Evolutionary conservation across 1,140 invertebrate species (phyloP), one percentile per base, ranked within the genome.

Genomic region (Colletes gigas): DNA sequence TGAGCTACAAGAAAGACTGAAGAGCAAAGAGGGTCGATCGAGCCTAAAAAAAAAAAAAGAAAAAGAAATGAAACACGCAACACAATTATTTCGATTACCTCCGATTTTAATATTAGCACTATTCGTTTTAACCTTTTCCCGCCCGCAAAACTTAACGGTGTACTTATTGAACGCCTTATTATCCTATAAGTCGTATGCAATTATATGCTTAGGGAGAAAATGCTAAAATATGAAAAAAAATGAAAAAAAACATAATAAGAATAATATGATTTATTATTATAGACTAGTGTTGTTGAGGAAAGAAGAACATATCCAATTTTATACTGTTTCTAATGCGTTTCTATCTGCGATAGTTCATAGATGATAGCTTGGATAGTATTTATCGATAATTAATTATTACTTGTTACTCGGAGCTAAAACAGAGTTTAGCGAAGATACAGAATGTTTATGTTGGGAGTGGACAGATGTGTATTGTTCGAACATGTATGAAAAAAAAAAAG

Each of bases 291-390:
- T 76, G 65, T 82, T 80, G 71, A 72, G 52, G 44, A 74, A 57
- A 83, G 72, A 54, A 68, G 21, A 84, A 89, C 77, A 87, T 91
- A 88, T 90, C 92, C 90, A 92, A 50, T 93, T 93, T 93, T 93
- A 91, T 93, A 93, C 93, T 78, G 80, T 93, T 93, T 92, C 88
- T 93, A 92, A 93, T 88, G 83, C 86, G 84, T 92, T 93, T 93
- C 89, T 92, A 92, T 89, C 86, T 89, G 85, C 87, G 85, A 90
- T 93, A 92, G 88, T 89, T 82, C 66, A 82, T 92, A 92, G 87
- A 78, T 73, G 9, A 84, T 91, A 92, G 87, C 81, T 88, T 92
- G 85, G 86, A 90, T 92, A 93, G 88, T 93, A 92, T 92, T 92
- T 91, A 92, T 92, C 88, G 54, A 84, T 84, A 87, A 88, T 57